phyloP scores from a whole-genome alignment of 2,888 invertebrate species.

The Machimus atricapillus region DNA sequence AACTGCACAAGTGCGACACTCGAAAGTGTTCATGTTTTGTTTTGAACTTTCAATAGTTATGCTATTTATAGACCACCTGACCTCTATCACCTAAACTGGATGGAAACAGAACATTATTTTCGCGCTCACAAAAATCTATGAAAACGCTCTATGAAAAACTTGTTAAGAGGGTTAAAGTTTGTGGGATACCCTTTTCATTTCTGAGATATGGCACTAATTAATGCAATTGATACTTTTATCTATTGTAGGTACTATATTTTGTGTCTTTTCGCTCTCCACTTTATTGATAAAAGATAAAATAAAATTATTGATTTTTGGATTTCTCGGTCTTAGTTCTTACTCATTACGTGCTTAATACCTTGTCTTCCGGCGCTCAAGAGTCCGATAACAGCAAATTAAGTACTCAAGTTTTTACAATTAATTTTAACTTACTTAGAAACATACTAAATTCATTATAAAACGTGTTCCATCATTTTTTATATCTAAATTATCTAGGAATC shows the following conservation, averaged over 20 bases:
- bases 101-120: neutral
- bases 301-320: neutral
- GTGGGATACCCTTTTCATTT: neutral
- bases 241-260: neutral
- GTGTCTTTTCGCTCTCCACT: neutral
- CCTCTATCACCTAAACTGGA: neutral
- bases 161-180: neutral
- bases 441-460: neutral
- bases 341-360: neutral
- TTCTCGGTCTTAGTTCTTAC: neutral
- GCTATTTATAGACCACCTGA: neutral
- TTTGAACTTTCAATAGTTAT: neutral
- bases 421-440: neutral
- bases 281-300: neutral
- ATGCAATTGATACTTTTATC: neutral
- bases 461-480: neutral
- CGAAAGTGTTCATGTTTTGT: neutral
- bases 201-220: neutral
- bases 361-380: neutral
- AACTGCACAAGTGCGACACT: neutral
- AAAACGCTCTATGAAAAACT: neutral
- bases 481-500: neutral
- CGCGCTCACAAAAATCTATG: neutral
- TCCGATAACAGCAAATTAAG: neutral
- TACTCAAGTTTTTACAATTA: neutral